Evolutionary conservation across 2,888 invertebrate species (phyloP).

Genomic region (Ophion ellenae): DNA sequence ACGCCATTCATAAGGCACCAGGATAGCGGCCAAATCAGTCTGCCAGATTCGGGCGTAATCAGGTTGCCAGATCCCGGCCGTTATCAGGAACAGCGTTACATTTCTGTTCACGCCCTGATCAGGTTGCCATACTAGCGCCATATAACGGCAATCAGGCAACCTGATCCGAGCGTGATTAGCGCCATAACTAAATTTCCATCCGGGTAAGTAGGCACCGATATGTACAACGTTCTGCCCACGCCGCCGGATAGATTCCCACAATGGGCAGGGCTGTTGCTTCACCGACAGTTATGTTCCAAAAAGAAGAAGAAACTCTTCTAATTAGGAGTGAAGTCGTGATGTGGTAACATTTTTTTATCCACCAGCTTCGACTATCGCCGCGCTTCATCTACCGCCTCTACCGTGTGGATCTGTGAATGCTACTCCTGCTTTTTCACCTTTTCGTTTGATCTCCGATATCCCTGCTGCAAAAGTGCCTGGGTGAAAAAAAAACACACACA

Average conservation of each 20-base stretch:
- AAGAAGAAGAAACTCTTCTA: constrained; percentile 8
- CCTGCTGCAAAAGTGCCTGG: not conserved
- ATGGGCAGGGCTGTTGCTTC: not conserved
- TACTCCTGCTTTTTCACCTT: not conserved
- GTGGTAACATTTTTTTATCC: not conserved
- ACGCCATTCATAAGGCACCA: too few relatives aligned
- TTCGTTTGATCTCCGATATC: not conserved
- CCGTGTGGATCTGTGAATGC: not conserved
- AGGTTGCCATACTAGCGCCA: too few relatives aligned
- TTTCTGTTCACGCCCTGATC: too few relatives aligned
- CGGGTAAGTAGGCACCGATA: not conserved
- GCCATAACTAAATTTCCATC: too few relatives aligned
- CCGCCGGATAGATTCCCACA: not conserved
- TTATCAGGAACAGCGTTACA: too few relatives aligned
- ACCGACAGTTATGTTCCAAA: not conserved
- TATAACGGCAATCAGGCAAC: too few relatives aligned
- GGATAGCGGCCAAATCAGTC: too few relatives aligned
- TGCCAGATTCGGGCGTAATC: too few relatives aligned
- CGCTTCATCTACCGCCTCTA: not conserved
- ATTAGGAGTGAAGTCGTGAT: constrained; percentile 53
- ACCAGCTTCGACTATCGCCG: not conserved
- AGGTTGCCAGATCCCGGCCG: too few relatives aligned
- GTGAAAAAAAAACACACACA: not conserved
- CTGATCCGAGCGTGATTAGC: too few relatives aligned
- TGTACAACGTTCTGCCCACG: not conserved